Percentiles rank a stretch among this genome's conserved stretches.
Evolutionary conservation across 2,888 invertebrate species (phyloP).

Genomic region (Brenthis ino): DNA sequence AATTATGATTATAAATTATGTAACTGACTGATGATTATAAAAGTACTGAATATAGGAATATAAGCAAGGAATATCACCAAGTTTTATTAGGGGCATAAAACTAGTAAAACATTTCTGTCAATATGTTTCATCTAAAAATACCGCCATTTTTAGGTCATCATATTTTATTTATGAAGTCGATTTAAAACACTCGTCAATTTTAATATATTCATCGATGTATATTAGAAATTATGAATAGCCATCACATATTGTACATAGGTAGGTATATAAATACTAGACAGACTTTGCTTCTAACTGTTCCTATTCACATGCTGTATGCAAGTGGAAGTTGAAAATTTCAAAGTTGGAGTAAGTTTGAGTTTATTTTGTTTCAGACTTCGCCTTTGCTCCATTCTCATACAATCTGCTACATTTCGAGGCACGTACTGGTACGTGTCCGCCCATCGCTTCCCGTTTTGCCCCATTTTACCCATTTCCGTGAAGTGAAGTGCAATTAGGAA

Average conservation of each 20-base stretch:
- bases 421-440: constrained; percentile 56
- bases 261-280: constrained; percentile 6
- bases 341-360: constrained; percentile 36
- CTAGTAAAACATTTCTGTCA: background rate
- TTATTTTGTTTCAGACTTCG: constrained; percentile 47
- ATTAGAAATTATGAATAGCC: too few relatives aligned
- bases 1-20: too few relatives aligned
- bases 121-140: background rate
- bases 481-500: constrained; percentile 73
- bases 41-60: too few relatives aligned
- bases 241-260: background rate
- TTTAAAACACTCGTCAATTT: too few relatives aligned
- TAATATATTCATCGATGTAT: too few relatives aligned
- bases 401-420: constrained; percentile 61
- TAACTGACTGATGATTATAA: too few relatives aligned
- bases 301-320: constrained; percentile 24
- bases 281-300: constrained; percentile 24
- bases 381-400: constrained; percentile 47
- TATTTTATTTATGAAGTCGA: too few relatives aligned
- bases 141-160: too few relatives aligned
- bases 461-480: constrained; percentile 69
- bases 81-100: too few relatives aligned
- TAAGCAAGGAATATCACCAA: too few relatives aligned
- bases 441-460: constrained; percentile 57
- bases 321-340: constrained; percentile 34